phyloP scores from a whole-genome alignment of 2,797 vertebrate genomes.

The Coilia nasus region DNA sequence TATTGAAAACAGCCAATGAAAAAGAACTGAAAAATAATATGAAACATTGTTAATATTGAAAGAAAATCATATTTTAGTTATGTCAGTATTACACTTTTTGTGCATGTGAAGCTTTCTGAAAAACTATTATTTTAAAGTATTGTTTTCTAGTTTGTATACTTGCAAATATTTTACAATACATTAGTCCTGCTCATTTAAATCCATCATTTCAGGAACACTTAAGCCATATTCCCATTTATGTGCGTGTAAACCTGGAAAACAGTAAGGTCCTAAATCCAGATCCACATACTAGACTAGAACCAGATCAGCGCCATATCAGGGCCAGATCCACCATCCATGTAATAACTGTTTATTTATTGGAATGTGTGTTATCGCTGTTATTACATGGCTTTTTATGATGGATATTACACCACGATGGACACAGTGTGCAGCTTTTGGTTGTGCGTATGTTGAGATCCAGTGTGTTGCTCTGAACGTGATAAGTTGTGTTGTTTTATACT shows the following conservation, averaged over 20 bases:
- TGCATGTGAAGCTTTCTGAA: slow-evolving; percentile 17
- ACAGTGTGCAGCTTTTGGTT: no score
- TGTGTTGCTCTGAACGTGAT: not conserved
- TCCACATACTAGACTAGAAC: no score
- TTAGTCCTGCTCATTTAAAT: not conserved
- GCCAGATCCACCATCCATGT: no score
- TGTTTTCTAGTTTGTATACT: slow-evolving; percentile 20
- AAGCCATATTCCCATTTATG: not conserved
- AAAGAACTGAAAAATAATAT: not conserved
- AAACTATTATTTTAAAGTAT: not conserved
- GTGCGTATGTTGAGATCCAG: no score
- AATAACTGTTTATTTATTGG: no score
- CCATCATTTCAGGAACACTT: not conserved
- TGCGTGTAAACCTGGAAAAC: not conserved
- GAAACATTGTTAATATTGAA: not conserved
- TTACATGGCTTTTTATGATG: no score
- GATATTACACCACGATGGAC: no score
- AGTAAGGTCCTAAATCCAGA: not conserved
- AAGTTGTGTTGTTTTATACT: not conserved
- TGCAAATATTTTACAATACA: slow-evolving; percentile 2
- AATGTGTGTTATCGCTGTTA: no score
- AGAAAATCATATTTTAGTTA: slow-evolving; percentile 6
- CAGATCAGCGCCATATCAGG: no score
- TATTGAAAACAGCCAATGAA: not conserved
- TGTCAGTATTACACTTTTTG: not conserved